Base-by-base conservation (phyloP, 2,888 invertebrate genomes). In the Nesidiocoris tenuis region DNA sequence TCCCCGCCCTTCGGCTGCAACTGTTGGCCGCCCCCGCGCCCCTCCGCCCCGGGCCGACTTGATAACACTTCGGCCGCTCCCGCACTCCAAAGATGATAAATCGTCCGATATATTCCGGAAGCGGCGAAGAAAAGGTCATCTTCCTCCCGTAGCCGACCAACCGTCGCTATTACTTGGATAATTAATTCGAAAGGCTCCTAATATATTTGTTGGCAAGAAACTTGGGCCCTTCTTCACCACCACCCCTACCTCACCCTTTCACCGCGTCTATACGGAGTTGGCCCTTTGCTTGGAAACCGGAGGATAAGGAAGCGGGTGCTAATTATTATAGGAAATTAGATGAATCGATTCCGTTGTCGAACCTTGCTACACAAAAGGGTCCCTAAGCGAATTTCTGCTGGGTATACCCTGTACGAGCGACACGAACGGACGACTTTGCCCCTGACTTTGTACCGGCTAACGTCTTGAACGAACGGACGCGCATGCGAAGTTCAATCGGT, bases 111-210 rank as follows among this genome's bases (percentile, higher is more conserved):
- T 67, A 67, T 67, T 56, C 56, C 56, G 67, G 56, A 21, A 67
- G 39, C 55, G 56, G 67, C 56, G 67, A 67, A 67, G 67, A 67
- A 67, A 67, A 67, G 67, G 67, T 55, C 66, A 66, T 66, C 39
- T 21, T 39, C 39, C 39, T 39, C 39, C 39, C 39, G 5, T 7
- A 39, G 5, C 39, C 39, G 39, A 39, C 39, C 39, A 12, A 39
- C 56, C 67, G 67, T 67, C 56, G 67, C 67, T 67, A 56, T 67
- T 67, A 67, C 55, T 54, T 18, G 55, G 67, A 67, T 67, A 67
- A 67, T 67, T 56, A 67, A 67, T 67, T 67, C 56, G 56, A 55
- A 39, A 18, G 67, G 67, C 22, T 55, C n/a, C 55, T 67, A 67
- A 67, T 67, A 55, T 56, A 56, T 67, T 67, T 67, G 67, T 67